Evolutionary conservation across 2,888 invertebrate genomes (phyloP), one percentile per base, ranked within the genome.

Genomic region (Dolichopus griseipennis): DNA sequence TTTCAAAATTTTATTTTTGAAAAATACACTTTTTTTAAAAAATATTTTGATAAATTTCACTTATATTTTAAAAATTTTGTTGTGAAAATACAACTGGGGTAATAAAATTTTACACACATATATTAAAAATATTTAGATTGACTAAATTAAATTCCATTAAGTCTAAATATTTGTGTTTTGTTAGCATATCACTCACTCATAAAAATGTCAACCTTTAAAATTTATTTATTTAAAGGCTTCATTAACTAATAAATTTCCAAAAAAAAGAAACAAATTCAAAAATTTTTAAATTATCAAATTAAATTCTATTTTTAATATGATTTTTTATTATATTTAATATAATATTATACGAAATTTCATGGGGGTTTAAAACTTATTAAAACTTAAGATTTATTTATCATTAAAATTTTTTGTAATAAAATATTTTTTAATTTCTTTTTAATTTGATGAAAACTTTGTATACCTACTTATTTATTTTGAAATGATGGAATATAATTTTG

Each of bases 171-270:
- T 18, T 52, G 9, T 52, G 15, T 52, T 18, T 52, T 52, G 18
- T 52, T 52, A 52, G 52, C 52, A 52, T 52, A 52, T 52, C 52
- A 52, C 18, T 52, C 52, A 52, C 12, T 52, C 18, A 52, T 52
- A 52, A 52, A 52, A 52, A 52, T n/a, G 52, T 52, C 52, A 52
- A 52, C 52, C 52, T n/a, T 27, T 52, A 52, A 52, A n/a, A 52
- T 52, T 18, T 52, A 18, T 52, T 52, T 12, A 52, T 52, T 52
- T 52, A 52, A 27, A 52, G 52, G 15, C 52, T 52, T 18, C 18
- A 18, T 52, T 52, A 18, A 52, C 12, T 18, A 18, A 52, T 52
- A 52, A 52, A 52, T 52, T 52, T 10, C 8, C 15, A 52, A 52
- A 52, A 52, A 52, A 52, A 52, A 52, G 2, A 52, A 9, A 41